phyloP scores from a whole-genome alignment of 2,113 vertebrate genomes.

The Camelus bactrianus region DNA sequence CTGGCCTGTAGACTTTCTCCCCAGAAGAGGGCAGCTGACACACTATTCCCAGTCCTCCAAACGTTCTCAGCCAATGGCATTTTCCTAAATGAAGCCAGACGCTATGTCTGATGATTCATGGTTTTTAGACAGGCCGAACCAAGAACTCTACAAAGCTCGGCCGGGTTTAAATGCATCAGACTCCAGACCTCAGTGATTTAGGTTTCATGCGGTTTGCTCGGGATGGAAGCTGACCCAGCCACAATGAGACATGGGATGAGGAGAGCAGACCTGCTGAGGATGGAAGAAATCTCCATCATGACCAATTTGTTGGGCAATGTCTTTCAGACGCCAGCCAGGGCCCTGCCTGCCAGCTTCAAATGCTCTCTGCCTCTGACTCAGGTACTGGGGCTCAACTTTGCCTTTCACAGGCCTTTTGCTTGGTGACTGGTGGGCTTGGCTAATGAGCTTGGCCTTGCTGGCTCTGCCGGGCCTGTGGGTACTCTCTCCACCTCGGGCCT shows the following conservation, averaged over 20 bases:
- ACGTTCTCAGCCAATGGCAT: background rate
- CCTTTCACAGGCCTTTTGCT: background rate
- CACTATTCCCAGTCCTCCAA: background rate
- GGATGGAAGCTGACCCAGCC: background rate
- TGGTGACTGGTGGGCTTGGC: background rate
- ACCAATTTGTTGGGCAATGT: no score
- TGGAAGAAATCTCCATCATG: background rate
- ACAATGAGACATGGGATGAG: background rate
- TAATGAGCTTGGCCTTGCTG: background rate
- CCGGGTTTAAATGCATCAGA: background rate
- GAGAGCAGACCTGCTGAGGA: background rate
- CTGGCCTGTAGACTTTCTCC: background rate
- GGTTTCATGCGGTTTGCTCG: background rate
- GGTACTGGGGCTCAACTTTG: background rate
- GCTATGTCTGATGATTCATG: constrained; percentile 8
- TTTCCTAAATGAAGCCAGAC: constrained; percentile 24
- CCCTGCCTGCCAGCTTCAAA: background rate
- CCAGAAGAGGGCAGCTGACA: background rate
- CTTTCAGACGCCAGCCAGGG: background rate
- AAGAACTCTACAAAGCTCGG: background rate
- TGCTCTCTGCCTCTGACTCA: background rate
- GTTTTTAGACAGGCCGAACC: constrained; percentile 12
- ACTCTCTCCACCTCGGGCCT: background rate
- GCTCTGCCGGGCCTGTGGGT: background rate
- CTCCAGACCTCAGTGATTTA: background rate